Conservation (phyloP, 1,140 invertebrate species). For the Aradophagus sp. region DNA sequence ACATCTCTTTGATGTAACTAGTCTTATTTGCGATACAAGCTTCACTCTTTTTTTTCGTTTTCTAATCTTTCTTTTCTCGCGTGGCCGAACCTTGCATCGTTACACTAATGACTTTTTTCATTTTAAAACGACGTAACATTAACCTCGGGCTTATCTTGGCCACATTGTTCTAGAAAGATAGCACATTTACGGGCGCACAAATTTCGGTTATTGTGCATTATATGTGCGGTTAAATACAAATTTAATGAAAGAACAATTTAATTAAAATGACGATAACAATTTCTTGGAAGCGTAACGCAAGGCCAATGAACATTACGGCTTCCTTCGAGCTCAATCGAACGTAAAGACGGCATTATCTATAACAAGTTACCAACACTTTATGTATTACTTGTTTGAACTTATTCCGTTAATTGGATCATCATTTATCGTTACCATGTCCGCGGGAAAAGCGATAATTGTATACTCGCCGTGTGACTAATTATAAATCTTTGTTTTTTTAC, state of each 20-base stretch:
- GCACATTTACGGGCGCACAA: no score
- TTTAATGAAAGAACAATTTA: no score
- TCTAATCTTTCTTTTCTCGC: no score
- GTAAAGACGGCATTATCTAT: constrained; percentile 33
- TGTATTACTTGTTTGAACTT: constrained; percentile 41
- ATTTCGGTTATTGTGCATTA: no score
- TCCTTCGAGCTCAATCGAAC: constrained; percentile 59
- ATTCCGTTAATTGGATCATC: constrained; percentile 30
- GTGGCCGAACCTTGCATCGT: neutral
- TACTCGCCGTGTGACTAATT: neutral
- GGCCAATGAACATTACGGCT: constrained; percentile 38
- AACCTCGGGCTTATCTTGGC: no score
- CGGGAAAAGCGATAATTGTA: no score
- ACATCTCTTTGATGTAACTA: constrained; percentile 12
- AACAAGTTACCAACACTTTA: constrained; percentile 45
- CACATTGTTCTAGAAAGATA: no score
- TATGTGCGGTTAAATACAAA: no score
- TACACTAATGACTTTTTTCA: neutral
- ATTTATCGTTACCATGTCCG: constrained; percentile 12
- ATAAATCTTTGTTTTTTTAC: no score
- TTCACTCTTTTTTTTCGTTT: no score
- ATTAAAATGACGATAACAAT: constrained; percentile 26
- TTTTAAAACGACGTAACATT: neutral
- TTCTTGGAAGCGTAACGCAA: constrained; percentile 33
- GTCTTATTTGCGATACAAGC: constrained; percentile 1